Base-by-base conservation (phyloP, 64 coral and sea anemone genomes). In the Orbicella faveolata region DNA sequence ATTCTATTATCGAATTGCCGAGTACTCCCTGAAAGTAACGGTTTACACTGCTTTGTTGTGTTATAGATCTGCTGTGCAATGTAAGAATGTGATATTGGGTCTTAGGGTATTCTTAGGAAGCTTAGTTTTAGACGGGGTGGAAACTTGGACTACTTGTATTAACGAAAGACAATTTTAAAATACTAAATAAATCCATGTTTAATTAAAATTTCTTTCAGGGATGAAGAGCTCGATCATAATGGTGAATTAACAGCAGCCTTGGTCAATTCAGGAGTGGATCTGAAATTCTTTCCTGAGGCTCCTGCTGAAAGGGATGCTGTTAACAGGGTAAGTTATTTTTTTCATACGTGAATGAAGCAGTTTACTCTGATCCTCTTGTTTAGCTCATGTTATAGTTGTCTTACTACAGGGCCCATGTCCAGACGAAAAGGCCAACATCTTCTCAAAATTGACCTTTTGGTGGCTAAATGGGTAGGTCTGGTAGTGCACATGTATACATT, bases 381-480 rank as follows among this genome's bases (percentile, higher is more conserved):
- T 10, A 74, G 33, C 30, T 30, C 72, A 74, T 12, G 14, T 15
- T 70, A 30, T 70, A 25, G 2, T 70, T 25, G 0, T 90, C 18
- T 81, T 13, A 26, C 16, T 4, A 61, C n/a, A 92, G 94, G 63
- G 75, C 54, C 79, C 70, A 14, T 95, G 85, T 61, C 94, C 94
- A 65, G 90, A 95, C 48, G 79, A 92, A 81, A 91, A 81, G 19
- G 94, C 94, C 20, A 95, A 95, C 59, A 78, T 95, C 59, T 92
- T 95, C 19, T 95, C 94, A 51, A 92, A 78, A 57, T 61, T 95
- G 59, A 92, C 94, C 21, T 95, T 95, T 62, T 95, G 94, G 94
- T 95, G 94, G 94, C 64, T 95, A 10, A 95, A 92, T 65, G 76
- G 94, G 94, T 95, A 76, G 63, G 87, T 5, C 5, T 34, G 21